Evolutionary conservation across 23 tunicate genomes (phyloP), one percentile per base, ranked within the genome.

Genomic region (Halocynthia aurantium): DNA sequence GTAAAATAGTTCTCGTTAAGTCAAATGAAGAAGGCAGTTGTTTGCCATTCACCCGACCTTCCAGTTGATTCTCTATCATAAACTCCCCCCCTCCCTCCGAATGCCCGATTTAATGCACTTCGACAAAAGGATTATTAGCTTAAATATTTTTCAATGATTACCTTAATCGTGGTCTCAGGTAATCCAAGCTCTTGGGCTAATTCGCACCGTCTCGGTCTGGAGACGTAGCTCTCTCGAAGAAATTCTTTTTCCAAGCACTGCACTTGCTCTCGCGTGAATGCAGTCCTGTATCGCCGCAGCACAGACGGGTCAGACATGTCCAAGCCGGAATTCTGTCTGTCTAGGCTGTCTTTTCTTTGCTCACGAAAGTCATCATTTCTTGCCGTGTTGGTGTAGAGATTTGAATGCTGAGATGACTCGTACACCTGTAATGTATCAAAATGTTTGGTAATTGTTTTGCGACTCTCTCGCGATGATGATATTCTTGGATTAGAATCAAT

Each of bases 131-230:
- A n/a, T n/a, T n/a, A n/a, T n/a, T n/a, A n/a, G n/a, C n/a, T n/a
- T n/a, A n/a, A n/a, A n/a, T 31, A 31, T 31, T 31, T 31, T 31
- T 31, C 4, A 31, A 1, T 1, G 44, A 31, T 31, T 75, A 94
- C 98, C 89, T 94, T 94, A 20, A 94, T 94, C 12, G 98, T 94
- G 1, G 95, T 60, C 77, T 94, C 98, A 10, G 98, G 98, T 17
- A 94, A 70, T 52, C 87, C 81, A 10, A 94, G 87, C 67, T 94
- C 95, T 11, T 58, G 61, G 10, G 98, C 95, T 75, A 94, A 65
- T 76, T 94, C 98, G 76, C 98, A 94, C 63, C 98, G 61, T 49
- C 98, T 66, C 17, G 94, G 90, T 6, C 98, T 75, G 11, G 95
- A 88, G 17, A 94, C 98, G 83, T 94, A 94, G 61, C 88, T 94